These are phyloP conservation scores for Cynopterus brachyotis DNA, from an alignment of 2,113 vertebrate species.

Conservation along the genomic window DNA sequence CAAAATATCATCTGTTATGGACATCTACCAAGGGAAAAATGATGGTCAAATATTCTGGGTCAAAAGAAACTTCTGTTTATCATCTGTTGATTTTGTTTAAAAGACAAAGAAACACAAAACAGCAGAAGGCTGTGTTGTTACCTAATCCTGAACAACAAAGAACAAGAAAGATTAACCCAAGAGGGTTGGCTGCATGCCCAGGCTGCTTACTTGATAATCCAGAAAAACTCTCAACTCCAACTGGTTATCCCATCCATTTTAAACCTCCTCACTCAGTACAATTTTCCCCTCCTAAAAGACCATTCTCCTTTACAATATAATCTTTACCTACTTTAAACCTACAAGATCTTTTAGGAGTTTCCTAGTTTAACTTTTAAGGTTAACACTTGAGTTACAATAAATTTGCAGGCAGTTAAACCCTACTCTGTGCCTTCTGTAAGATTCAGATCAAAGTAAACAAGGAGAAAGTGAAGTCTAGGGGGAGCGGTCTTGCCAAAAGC, in stretches of 20 bases:
- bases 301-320: constrained; percentile 31
- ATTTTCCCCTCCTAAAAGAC: not conserved
- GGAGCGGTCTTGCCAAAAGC: not conserved
- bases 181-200: not conserved
- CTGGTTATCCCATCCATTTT: not conserved
- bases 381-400: not conserved
- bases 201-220: constrained; percentile 24
- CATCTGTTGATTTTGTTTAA: not conserved
- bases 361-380: constrained; percentile 36
- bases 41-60: not conserved
- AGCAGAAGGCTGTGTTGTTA: not conserved
- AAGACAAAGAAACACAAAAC: not conserved
- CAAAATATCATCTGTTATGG: not conserved
- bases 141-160: constrained; percentile 6
- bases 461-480: not conserved
- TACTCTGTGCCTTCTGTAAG: not conserved
- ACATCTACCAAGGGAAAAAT: not conserved
- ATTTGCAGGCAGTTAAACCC: not conserved
- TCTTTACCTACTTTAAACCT: constrained; percentile 18
- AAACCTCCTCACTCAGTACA: constrained; percentile 34
- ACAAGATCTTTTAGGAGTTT: not conserved
- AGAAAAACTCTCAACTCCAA: not conserved
- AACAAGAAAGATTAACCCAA: constrained; percentile 39
- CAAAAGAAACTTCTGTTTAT: not conserved
- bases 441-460: not conserved